A percentile compares a stretch with the other conserved stretches of the same genome.
Conservation (phyloP, 2,888 invertebrate genomes). For the Tortricodes alternella region DNA sequence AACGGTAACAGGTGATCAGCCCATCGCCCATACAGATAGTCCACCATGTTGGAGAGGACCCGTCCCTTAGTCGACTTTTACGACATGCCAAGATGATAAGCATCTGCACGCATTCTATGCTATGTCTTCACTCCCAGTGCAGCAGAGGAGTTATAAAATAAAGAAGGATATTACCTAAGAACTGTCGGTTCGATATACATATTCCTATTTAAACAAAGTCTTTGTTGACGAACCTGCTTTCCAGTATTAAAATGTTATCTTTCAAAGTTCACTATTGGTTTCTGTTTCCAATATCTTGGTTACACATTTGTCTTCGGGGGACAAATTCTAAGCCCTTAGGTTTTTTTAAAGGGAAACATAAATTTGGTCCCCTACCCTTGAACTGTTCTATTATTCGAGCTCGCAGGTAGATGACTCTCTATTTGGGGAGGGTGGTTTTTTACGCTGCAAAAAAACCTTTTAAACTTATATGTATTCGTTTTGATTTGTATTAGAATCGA, state of each 20-base stretch:
- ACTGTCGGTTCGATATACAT: too few species aligned
- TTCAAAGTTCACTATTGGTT: constrained; percentile 8
- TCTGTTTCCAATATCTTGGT: constrained; percentile 8
- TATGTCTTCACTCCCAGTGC: too few species aligned
- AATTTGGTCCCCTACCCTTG: constrained; percentile 36
- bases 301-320: constrained; percentile 5
- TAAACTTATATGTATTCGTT: constrained; percentile 5
- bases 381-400: constrained; percentile 36
- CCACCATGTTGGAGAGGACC: too few species aligned
- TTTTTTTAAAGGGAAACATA: constrained; percentile 37
- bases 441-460: constrained; percentile 7
- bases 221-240: not conserved
- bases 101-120: too few species aligned
- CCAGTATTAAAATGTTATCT: not conserved
- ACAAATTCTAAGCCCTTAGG: not conserved
- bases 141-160: too few species aligned
- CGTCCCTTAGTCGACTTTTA: too few species aligned
- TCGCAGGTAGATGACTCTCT: constrained; percentile 51
- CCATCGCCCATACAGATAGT: too few species aligned
- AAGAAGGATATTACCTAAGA: too few species aligned
- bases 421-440: constrained; percentile 21
- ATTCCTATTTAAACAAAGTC: too few species aligned
- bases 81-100: too few species aligned
- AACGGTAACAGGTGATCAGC: too few species aligned
- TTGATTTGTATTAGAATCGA: constrained; percentile 11